Evolutionary conservation across 2,888 invertebrate genomes (phyloP).

Genomic region (Podotricha telesiphe): DNA sequence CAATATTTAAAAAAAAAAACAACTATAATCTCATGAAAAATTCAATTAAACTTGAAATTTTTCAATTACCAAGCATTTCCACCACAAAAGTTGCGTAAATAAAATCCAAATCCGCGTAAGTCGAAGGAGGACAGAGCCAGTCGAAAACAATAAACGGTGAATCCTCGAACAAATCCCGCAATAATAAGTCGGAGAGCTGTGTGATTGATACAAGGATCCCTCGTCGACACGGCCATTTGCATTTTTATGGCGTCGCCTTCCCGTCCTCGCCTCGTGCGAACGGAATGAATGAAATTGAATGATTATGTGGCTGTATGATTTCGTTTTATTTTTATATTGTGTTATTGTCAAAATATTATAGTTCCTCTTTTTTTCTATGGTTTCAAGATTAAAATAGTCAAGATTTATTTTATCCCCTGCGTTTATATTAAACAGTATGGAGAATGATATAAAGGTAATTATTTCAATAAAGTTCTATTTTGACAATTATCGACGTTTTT

Average conservation of each 20-base stretch:
- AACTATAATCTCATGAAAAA: no score
- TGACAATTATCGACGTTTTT: no score
- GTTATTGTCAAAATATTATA: constrained; percentile 4
- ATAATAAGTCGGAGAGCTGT: constrained; percentile 67
- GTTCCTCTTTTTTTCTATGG: not conserved
- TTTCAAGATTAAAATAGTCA: no score
- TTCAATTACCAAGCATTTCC: not conserved
- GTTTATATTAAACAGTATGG: no score
- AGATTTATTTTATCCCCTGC: no score
- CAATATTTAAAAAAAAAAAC: no score
- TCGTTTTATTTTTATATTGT: not conserved
- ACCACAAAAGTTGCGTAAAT: constrained; percentile 34
- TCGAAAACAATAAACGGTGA: constrained; percentile 67
- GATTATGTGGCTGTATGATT: constrained; percentile 29
- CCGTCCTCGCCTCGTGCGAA: constrained; percentile 45
- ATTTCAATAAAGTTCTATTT: no score
- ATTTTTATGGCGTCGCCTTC: constrained; percentile 70
- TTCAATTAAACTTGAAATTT: not conserved
- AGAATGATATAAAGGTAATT: no score
- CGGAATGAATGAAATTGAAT: constrained; percentile 34
- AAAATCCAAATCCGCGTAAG: constrained; percentile 45
- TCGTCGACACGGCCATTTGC: constrained; percentile 85
- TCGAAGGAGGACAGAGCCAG: constrained; percentile 44
- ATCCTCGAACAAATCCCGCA: constrained; percentile 64
- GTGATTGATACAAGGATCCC: constrained; percentile 79